A percentile compares a stretch with the other conserved stretches of the same genome.
phyloP scores from a whole-genome alignment of 2,113 vertebrate genomes.

The Sinosuthora webbiana region DNA sequence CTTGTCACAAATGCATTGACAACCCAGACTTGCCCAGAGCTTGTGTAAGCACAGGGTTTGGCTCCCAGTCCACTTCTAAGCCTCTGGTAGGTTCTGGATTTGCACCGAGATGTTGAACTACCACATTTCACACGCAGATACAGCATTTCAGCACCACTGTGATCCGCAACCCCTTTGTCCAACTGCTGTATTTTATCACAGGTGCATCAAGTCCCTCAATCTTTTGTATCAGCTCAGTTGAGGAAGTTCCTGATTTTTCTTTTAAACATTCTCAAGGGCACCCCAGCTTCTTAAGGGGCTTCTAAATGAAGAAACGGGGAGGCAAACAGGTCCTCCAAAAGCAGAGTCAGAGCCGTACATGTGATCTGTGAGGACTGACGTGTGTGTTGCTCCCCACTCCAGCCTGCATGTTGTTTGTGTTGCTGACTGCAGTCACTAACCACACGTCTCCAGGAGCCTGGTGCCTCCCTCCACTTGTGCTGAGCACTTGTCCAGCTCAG shows the following conservation, averaged over 20 bases:
- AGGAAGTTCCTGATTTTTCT: neutral
- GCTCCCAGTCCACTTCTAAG: rapidly evolving
- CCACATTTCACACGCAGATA: neutral
- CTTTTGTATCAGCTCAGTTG: neutral
- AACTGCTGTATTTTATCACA: neutral
- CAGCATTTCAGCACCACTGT: neutral
- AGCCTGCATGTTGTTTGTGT: no score
- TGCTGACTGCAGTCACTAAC: neutral
- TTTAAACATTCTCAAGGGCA: neutral
- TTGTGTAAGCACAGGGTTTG: neutral
- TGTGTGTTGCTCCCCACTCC: neutral
- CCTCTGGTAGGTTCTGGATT: neutral
- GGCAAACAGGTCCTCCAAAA: neutral
- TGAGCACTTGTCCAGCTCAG: neutral
- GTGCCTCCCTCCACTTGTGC: neutral
- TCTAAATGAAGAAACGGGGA: neutral
- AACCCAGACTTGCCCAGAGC: neutral
- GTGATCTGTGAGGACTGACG: neutral
- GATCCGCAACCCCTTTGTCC: neutral
- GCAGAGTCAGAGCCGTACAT: neutral
- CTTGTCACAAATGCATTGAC: neutral
- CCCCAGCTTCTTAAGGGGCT: neutral
- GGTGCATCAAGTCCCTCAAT: neutral
- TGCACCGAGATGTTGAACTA: neutral
- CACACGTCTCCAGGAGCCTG: rapidly evolving